A percentile compares a stretch with the other conserved stretches of the same genome.
Evolutionary conservation across 2,888 invertebrate genomes (phyloP).

Genomic region (Apotomis betuletana): DNA sequence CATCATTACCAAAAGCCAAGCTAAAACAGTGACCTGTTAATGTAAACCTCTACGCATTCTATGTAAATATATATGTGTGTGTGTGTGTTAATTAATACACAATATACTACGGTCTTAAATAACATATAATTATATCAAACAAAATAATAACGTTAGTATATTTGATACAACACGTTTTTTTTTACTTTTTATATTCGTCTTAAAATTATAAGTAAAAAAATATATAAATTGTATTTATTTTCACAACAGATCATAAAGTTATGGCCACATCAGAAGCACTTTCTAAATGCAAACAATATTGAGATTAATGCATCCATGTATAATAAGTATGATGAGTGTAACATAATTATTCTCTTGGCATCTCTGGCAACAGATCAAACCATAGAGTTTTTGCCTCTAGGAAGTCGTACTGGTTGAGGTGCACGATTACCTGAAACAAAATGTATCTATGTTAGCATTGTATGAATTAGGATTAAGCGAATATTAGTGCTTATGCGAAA

Average conservation of each 20-base stretch:
- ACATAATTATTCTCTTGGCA: conserved; percentile 64
- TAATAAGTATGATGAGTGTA: conserved; percentile 3
- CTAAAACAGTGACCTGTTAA: background rate
- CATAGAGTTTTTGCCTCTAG: conserved; percentile 88
- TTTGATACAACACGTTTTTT: no score
- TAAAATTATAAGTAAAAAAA: no score
- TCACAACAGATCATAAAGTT: conserved; percentile 48
- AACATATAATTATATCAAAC: no score
- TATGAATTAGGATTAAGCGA: background rate
- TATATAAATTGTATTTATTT: no score
- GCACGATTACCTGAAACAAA: conserved; percentile 84
- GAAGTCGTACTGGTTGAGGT: conserved; percentile 86
- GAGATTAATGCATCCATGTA: conserved; percentile 25
- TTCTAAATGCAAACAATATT: conserved; percentile 25
- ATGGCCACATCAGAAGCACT: conserved; percentile 41
- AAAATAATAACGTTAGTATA: no score
- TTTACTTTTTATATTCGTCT: no score
- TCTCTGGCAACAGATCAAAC: conserved; percentile 87
- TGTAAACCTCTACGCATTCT: background rate
- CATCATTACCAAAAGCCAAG: background rate
- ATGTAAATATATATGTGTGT: background rate
- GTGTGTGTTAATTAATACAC: no score
- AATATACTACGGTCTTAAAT: background rate
- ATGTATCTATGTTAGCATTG: background rate
- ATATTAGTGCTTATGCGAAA: background rate